Evolutionary conservation across 1,140 invertebrate species (phyloP), one percentile per base, ranked within the genome.

Genomic region (Thaumatotibia leucotreta): DNA sequence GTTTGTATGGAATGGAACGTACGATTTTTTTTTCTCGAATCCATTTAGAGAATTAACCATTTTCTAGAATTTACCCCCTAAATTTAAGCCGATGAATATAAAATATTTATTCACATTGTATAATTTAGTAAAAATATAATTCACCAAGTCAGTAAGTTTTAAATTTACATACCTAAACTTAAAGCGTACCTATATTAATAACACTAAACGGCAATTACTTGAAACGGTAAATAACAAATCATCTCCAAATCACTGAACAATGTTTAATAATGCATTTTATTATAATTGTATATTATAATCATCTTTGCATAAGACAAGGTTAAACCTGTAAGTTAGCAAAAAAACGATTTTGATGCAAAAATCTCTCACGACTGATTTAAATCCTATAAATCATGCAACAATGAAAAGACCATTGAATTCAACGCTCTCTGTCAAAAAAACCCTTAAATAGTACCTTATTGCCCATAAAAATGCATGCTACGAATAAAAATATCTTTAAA

Each of bases 401-500:
- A 45, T 4, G 35, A 45, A 3, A 17, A 20, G 14, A 8, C 14
- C 0, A 50, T 50, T 50, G 49, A 54, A 54, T 54, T 29, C 9
- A 29, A 27, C 23, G 6, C 24, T 58, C n/a, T n/a, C 23, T 27
- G 50, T 52, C 50, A 27, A 58, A 58, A 54, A 58, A 58, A n/a
- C 39, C 39, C 24, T 58, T 29, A 31, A 58, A 58, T 58, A 58
- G 8, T 49, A 49, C 23, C 29, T 58, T 58, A 58, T 29, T 29
- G 52, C 11, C 52, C 52, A 31, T 58, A 58, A 58, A 58, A 58
- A 58, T 58, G 52, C 52, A 58, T 58, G n/a, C 39, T 14, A 14
- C 11, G 52, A 9, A 58, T 24, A 27, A 17, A 58, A 58, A 58
- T 58, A 58, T 58, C 52, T 20, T 3, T 20, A 24, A 32, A 29